phyloP scores from a whole-genome alignment of 2,113 vertebrate genomes.

The human (Homo sapiens) region GRCh38 chr12:129993001-129993500 shows the following conservation, averaged over 20 bases:
- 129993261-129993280: accelerated
- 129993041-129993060: accelerated
- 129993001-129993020: background rate
- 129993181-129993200: background rate
- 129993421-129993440: background rate
- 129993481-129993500: background rate
- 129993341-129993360: accelerated
- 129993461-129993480: accelerated
- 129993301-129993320: background rate
- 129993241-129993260: background rate
- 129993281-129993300: background rate
- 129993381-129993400: background rate
- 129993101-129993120: background rate
- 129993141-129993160: accelerated
- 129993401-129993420: accelerated
- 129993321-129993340: background rate
- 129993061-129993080: accelerated
- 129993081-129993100: background rate
- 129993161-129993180: background rate
- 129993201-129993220: background rate
- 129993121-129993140: accelerated
- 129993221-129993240: background rate
- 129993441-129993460: too few species aligned
- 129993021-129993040: background rate
- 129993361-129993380: too few species aligned